These are phyloP conservation scores for Cydia amplana DNA, from an alignment of 1,140 invertebrate species.

Conservation along the genomic window DNA sequence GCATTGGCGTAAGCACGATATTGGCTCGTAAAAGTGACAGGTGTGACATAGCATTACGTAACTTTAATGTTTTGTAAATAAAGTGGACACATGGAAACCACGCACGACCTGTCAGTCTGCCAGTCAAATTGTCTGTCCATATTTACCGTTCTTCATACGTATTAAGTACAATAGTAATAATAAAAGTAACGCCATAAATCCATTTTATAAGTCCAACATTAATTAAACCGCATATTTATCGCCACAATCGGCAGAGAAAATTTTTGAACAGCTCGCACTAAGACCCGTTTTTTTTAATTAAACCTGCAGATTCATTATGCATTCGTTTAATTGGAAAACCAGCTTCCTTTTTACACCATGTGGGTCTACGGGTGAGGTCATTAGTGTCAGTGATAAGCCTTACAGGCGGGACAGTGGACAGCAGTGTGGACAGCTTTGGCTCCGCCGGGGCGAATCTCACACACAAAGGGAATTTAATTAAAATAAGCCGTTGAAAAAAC, in stretches of 20 bases:
- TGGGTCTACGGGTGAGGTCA: neutral
- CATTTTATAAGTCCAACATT: neutral
- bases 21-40: no score
- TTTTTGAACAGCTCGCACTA: conserved; percentile 1
- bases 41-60: no score
- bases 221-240: conserved; percentile 14
- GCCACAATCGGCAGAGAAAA: conserved; percentile 2
- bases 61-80: no score
- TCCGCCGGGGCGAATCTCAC: no score
- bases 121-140: no score
- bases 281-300: conserved; percentile 9
- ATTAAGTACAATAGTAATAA: neutral
- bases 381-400: conserved; percentile 12
- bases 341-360: conserved; percentile 18
- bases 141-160: no score
- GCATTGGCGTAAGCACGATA: no score
- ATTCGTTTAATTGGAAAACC: conserved; percentile 31
- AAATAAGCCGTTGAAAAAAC: neutral
- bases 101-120: no score
- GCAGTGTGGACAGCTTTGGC: neutral
- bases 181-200: conserved; percentile 4
- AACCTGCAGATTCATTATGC: conserved; percentile 11
- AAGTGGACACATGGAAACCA: no score
- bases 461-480: neutral
- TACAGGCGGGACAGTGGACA: neutral